Evolutionary conservation across 2,113 vertebrate genomes (phyloP), one percentile per base, ranked within the genome.

Genomic region (Loxodonta africana): DNA sequence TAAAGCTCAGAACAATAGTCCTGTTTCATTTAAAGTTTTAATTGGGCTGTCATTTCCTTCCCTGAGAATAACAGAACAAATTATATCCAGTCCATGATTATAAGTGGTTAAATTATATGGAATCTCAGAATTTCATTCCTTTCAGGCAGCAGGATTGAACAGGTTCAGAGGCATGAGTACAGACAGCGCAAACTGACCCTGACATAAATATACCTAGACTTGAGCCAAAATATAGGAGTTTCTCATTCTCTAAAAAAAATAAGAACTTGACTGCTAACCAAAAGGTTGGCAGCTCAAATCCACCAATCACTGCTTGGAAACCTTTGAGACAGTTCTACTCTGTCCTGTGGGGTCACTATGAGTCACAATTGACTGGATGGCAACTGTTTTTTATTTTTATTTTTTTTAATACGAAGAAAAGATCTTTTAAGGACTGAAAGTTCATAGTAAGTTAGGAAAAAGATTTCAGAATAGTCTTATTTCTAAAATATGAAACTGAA

Each of bases 401-500:
- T 57, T 17, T 57, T 57, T 15, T 14, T 57, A 57, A 67, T 73
- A 53, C 74, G 63, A 86, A 60, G 84, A 94, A 92, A 95, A 81
- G 6, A 30, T 7, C 17, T 87, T 83, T 92, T 25, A 91, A 30
- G 21, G 51, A 82, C 63, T 62, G 37, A 67, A 86, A 88, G 77
- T 91, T 76, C 2, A 37, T 60, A 94, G 26, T 94, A 80, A 48
- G 17, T 89, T 73, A 37, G 60, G 48, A 87, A 81, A 65, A 53
- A 62, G 3, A 91, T 48, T 85, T 88, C 33, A 90, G 25, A 89
- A 37, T 17, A 67, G 23, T 84, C 33, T 74, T 71, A 57, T 77
- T 92, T 96, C 37, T 95, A n/a, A 93, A 88, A 84, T 51, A 62
- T 4, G 63, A 87, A 92, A 90, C 81, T 95, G 44, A 88, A 91